These are phyloP conservation scores for Lycaena phlaeas DNA, from an alignment of 2,888 invertebrate genomes.

Conservation along the genomic window DNA sequence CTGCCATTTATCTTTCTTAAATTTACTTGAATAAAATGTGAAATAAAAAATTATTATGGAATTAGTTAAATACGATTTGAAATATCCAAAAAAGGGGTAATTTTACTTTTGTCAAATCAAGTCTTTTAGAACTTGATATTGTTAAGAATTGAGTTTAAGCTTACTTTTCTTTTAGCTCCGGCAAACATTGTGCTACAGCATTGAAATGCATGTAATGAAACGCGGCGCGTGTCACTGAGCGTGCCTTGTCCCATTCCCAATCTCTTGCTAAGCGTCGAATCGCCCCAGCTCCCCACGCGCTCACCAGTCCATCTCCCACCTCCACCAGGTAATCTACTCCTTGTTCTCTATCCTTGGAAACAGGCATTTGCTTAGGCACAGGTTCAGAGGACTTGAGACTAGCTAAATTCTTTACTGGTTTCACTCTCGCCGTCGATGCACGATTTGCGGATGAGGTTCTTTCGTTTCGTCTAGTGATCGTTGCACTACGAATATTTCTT, in stretches of 20 bases:
- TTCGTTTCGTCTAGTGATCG: slow-evolving; percentile 53
- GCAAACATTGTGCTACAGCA: slow-evolving; percentile 80
- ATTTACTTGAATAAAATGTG: too few species aligned
- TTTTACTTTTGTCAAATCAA: too few species aligned
- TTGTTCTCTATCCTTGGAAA: slow-evolving; percentile 80
- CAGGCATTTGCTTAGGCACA: slow-evolving; percentile 58
- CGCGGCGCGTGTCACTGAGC: slow-evolving; percentile 85
- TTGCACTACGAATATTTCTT: slow-evolving; percentile 66
- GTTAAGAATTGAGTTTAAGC: slow-evolving; percentile 16
- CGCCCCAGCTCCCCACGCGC: slow-evolving; percentile 91
- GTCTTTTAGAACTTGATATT: too few species aligned
- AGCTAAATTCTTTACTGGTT: slow-evolving; percentile 64
- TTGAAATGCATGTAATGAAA: slow-evolving; percentile 93
- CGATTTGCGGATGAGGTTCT: slow-evolving; percentile 66
- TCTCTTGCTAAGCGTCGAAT: slow-evolving; percentile 84
- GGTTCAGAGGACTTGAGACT: slow-evolving; percentile 64
- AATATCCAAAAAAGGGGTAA: too few species aligned
- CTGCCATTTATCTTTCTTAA: too few species aligned
- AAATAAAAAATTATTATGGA: too few species aligned
- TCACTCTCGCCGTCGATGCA: slow-evolving; percentile 77
- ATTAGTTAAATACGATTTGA: too few species aligned
- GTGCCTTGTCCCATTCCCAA: slow-evolving; percentile 85
- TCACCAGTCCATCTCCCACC: slow-evolving; percentile 86
- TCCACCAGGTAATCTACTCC: slow-evolving; percentile 93
- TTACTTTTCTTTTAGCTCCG: slow-evolving; percentile 79